phyloP scores from a whole-genome alignment of 2,888 invertebrate genomes.

The Argyresthia albistria region DNA sequence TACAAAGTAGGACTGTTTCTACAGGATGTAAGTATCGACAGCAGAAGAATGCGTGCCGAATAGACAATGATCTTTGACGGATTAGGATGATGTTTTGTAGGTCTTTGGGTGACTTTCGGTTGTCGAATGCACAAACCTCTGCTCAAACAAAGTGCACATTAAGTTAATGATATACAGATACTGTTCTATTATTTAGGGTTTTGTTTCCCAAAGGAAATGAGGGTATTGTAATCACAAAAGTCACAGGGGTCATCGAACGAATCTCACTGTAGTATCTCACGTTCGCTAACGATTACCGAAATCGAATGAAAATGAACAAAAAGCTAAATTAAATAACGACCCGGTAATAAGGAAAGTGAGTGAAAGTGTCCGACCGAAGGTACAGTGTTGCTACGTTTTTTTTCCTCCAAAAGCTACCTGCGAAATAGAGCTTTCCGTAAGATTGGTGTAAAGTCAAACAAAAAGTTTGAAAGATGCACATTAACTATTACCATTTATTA shows the following conservation, averaged over 20 bases:
- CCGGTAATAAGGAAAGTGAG: not conserved
- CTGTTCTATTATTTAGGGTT: too few relatives aligned
- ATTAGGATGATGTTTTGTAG: not conserved
- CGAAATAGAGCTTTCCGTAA: too few relatives aligned
- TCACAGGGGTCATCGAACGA: too few relatives aligned
- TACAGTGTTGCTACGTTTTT: too few relatives aligned
- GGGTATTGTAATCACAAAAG: too few relatives aligned
- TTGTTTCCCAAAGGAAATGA: too few relatives aligned
- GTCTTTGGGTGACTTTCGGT: not conserved
- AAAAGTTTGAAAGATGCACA: not conserved
- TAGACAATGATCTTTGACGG: not conserved
- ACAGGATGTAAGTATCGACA: too few relatives aligned
- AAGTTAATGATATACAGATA: too few relatives aligned
- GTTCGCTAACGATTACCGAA: not conserved
- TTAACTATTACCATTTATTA: not conserved
- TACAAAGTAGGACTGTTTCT: too few relatives aligned
- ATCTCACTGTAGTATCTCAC: too few relatives aligned
- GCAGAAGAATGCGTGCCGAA: not conserved
- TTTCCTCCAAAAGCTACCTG: too few relatives aligned
- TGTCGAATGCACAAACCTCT: not conserved
- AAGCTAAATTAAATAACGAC: not conserved
- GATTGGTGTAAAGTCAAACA: not conserved
- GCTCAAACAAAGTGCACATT: too few relatives aligned
- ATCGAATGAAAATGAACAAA: not conserved
- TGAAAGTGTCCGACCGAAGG: not conserved